Percentiles rank a stretch among this genome's conserved stretches.
Evolutionary conservation across 2,797 vertebrate genomes (phyloP).

Genomic region (Peromyscus aztecus): DNA sequence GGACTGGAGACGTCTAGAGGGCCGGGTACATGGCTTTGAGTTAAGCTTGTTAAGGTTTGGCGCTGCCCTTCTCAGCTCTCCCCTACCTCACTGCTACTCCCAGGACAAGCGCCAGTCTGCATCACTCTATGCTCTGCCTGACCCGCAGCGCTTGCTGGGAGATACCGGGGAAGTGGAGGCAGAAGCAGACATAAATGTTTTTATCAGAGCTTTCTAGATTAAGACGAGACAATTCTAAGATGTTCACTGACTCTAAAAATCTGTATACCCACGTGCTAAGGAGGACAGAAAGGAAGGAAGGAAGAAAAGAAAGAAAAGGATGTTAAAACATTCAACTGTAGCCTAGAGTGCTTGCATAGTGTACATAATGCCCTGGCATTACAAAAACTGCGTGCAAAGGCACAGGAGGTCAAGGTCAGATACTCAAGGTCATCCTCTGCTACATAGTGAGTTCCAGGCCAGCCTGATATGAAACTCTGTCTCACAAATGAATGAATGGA

Average conservation of each 20-base stretch:
- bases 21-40: not conserved
- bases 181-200: constrained; percentile 39
- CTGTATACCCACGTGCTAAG: not conserved
- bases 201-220: not conserved
- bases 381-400: not conserved
- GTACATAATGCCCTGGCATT: not conserved
- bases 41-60: constrained; percentile 26
- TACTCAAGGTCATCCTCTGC: not conserved
- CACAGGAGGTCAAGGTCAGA: not conserved
- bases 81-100: not conserved
- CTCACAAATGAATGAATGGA: not conserved
- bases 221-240: constrained; percentile 24
- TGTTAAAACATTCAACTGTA: not conserved
- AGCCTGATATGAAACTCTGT: not conserved
- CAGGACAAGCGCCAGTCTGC: not conserved
- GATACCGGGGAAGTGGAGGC: constrained; percentile 9
- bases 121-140: not conserved
- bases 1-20: not conserved
- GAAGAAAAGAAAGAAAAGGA: not conserved
- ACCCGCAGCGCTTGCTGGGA: not conserved
- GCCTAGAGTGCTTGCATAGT: not conserved
- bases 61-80: not conserved
- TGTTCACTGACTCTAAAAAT: constrained; percentile 34
- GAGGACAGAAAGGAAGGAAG: not conserved
- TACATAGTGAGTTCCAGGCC: not conserved